Evolutionary conservation across 1,140 invertebrate genomes (phyloP).

Genomic region (Dermatophagoides farinae): DNA sequence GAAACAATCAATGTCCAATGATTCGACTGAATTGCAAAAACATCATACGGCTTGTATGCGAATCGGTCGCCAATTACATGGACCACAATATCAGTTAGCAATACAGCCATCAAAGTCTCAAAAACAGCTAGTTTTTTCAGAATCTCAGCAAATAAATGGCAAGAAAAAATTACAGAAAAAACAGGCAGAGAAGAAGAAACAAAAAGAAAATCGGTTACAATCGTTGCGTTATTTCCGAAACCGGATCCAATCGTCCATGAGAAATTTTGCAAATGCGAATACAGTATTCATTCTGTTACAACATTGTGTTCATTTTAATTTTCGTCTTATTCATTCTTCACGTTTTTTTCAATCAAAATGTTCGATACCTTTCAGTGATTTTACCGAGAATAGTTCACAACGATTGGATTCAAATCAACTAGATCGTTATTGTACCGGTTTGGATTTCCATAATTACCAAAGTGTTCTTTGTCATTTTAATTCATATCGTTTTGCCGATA

Average conservation of each 20-base stretch:
- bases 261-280: not conserved
- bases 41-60: not conserved
- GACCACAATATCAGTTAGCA: not conserved
- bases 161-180: not conserved
- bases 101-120: not conserved
- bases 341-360: not conserved
- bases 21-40: not conserved
- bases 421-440: no score
- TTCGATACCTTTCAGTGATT: not conserved
- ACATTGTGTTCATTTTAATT: not conserved
- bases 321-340: not conserved
- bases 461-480: conserved; percentile 13
- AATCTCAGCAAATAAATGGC: not conserved
- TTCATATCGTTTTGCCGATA: conserved; percentile 8
- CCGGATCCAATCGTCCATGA: not conserved
- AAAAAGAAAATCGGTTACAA: no score
- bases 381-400: not conserved
- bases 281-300: not conserved
- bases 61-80: not conserved
- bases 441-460: not conserved
- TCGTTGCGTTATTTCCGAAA: not conserved
- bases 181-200: not conserved
- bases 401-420: not conserved
- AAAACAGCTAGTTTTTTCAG: not conserved
- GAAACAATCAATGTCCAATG: not conserved